A percentile compares a stretch with the other conserved stretches of the same genome.
phyloP scores from a whole-genome alignment of 2,113 vertebrate genomes.

The Atherinomorus stipes region DNA sequence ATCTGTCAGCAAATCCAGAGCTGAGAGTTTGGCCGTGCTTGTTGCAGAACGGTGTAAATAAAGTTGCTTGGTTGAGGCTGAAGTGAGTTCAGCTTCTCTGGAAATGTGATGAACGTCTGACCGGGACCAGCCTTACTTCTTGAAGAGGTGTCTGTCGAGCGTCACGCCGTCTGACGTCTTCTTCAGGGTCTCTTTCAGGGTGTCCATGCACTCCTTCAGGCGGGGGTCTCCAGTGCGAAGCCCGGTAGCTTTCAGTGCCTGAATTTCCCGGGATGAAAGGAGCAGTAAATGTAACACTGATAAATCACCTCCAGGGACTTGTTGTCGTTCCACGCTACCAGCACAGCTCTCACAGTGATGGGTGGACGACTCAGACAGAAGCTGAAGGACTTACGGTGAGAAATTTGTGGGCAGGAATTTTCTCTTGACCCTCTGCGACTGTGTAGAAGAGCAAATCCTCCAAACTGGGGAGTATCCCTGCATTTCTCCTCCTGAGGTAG shows the following conservation, averaged over 20 bases:
- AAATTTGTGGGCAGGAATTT: conserved; percentile 83
- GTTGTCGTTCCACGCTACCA: too few relatives aligned
- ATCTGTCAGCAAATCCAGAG: too few relatives aligned
- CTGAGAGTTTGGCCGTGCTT: conserved; percentile 11
- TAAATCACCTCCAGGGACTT: too few relatives aligned
- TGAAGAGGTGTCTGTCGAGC: conserved; percentile 96
- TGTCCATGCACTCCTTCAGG: conserved; percentile 98
- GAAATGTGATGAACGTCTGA: neutral
- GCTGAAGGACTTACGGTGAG: conserved; percentile 86
- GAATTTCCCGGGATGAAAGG: neutral
- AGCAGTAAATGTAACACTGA: neutral
- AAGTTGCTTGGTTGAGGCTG: neutral
- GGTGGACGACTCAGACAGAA: conserved; percentile 21
- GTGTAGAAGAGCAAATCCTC: conserved; percentile 95
- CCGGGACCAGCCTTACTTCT: conserved; percentile 87
- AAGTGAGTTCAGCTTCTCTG: neutral
- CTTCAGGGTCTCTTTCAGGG: conserved; percentile 92
- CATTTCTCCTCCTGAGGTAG: conserved; percentile 83
- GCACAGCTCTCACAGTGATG: too few relatives aligned
- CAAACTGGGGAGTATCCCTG: conserved; percentile 90
- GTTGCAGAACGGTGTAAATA: conserved; percentile 5
- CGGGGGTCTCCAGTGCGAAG: conserved; percentile 94
- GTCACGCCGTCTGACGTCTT: conserved; percentile 94
- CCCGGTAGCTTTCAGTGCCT: conserved; percentile 98
- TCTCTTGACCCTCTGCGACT: conserved; percentile 84